These are phyloP conservation scores for Leucophenga varia DNA, from an alignment of 1,140 invertebrate species.

Conservation along the genomic window DNA sequence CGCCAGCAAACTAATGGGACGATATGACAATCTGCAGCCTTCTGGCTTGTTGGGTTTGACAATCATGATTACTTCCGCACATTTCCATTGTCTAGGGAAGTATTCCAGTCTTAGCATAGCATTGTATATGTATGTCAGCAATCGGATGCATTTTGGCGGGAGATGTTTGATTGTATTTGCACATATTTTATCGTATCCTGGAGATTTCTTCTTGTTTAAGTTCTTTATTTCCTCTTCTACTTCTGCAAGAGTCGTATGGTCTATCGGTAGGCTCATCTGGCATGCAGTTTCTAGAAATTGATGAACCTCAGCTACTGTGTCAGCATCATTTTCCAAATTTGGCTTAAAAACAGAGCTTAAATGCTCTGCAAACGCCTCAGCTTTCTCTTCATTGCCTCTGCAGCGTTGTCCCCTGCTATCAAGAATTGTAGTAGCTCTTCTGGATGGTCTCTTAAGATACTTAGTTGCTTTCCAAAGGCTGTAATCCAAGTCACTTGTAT, in stretches of 20 bases:
- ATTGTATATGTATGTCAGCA: constrained; percentile 8
- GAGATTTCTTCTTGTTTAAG: constrained; percentile 11
- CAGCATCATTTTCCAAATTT: neutral
- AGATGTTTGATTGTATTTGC: constrained; percentile 1
- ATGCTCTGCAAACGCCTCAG: constrained; percentile 5
- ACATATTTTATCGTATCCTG: constrained; percentile 10
- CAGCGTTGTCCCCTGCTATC: neutral
- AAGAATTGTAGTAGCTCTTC: constrained; percentile 4
- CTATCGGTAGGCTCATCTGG: constrained; percentile 9
- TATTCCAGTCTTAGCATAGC: constrained; percentile 2
- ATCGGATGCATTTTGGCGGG: constrained; percentile 1
- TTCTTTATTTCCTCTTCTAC: too few species aligned
- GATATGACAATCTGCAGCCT: too few species aligned
- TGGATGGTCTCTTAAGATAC: constrained; percentile 6
- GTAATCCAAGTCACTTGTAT: constrained; percentile 3
- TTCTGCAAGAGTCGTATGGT: neutral
- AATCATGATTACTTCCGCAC: too few species aligned
- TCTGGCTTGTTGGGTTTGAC: too few species aligned
- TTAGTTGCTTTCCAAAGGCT: constrained; percentile 7
- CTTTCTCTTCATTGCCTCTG: constrained; percentile 1
- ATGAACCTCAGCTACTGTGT: neutral
- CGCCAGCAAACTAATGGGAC: too few species aligned
- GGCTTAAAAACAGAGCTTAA: constrained; percentile 2
- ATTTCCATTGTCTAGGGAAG: neutral
- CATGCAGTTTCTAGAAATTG: constrained; percentile 4